Base-by-base conservation (phyloP, 2,888 invertebrate genomes). In the Ochropleura leucogaster region DNA sequence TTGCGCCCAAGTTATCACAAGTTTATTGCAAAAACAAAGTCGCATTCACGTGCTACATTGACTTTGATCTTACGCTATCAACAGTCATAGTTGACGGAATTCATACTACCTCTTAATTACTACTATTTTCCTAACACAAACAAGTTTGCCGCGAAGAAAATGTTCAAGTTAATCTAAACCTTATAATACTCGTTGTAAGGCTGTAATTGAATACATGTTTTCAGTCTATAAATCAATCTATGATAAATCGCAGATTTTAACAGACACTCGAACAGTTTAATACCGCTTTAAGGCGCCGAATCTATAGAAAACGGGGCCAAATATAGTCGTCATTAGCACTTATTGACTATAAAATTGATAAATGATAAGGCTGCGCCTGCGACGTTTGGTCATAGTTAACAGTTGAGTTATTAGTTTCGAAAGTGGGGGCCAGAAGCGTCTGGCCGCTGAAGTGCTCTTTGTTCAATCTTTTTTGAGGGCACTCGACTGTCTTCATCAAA, bases 61-160 rank as follows among this genome's bases (percentile, higher is more conserved):
- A 89, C 90, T 89, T 89, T 89, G 88, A 86, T 86, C 86, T 80
- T 74, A 75, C 74, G 68, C 78, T 89, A 89, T 89, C 85, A 77
- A 71, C 72, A 63, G 72, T 51, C 65, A 68, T 46, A 70, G 70
- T 75, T 69, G 71, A 76, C 78, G 71, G 68, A 68, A 55, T 78
- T 63, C 63, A 74, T 62, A 79, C 73, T 72, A 82, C 53, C 65
- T 74, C 60, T 49, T 75, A 77, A 79, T 79, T 67, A 77, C 66
- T 68, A 62, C 20, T 59, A 71, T 80, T 73, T 74, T 77, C 57
- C 64, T 63, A 76, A 60, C 40, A 77, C 57, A 76, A 77, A 78
- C 73, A 79, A 65, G 55, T 60, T 65, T 55, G 53, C 72, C 65
- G 65, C 47, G n/a, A 40, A 44, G 40, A 3, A 73, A 55, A 69